Evolutionary conservation across 2,888 invertebrate genomes (phyloP).

Genomic region (Cabera pusaria): DNA sequence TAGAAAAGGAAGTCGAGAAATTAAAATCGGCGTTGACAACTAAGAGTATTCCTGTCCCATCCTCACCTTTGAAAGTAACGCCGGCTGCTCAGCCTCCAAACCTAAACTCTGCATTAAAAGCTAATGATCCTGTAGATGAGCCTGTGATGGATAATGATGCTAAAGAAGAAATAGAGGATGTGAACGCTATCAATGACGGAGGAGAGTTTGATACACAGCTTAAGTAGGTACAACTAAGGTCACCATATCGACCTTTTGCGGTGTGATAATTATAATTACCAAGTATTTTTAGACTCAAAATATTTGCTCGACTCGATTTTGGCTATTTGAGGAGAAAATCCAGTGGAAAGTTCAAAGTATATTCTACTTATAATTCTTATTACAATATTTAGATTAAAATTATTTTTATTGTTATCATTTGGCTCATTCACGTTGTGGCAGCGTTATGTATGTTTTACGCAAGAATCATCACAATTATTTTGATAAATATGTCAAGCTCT

Average conservation of each 20-base stretch:
- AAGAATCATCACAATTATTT: too few species aligned
- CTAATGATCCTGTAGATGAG: constrained; percentile 61
- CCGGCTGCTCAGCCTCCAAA: constrained; percentile 69
- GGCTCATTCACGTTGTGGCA: too few species aligned
- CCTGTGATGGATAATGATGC: constrained; percentile 73
- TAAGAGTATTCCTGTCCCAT: constrained; percentile 58
- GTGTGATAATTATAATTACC: constrained; percentile 13
- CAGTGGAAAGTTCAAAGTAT: too few species aligned
- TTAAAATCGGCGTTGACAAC: constrained; percentile 63
- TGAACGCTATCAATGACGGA: constrained; percentile 64
- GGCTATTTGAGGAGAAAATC: too few species aligned
- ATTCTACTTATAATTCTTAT: too few species aligned
- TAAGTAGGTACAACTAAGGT: constrained; percentile 4
- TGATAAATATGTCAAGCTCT: too few species aligned
- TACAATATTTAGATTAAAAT: too few species aligned
- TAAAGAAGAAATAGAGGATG: constrained; percentile 76
- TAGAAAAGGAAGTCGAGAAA: constrained; percentile 66
- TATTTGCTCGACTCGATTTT: too few species aligned
- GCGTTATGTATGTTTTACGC: too few species aligned
- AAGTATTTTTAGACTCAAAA: constrained; percentile 10
- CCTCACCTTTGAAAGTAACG: constrained; percentile 58
- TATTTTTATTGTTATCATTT: too few species aligned
- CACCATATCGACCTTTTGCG: neutral
- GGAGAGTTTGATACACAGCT: constrained; percentile 67
- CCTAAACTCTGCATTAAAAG: constrained; percentile 62